Conservation (phyloP, 1,140 invertebrate species). For the fruit fly (Drosophila melanogaster) region Release_6_plus_ISO1_MT NT_033777.3:12099501-12100000, state of each 20-base stretch:
- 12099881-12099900: neutral
- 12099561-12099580: constrained; percentile 33
- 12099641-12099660: constrained; percentile 83
- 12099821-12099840: constrained; percentile 41
- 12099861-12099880: neutral
- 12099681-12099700: constrained; percentile 32
- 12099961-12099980: neutral
- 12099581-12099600: constrained; percentile 20
- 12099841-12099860: constrained; percentile 19
- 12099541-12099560: constrained; percentile 52
- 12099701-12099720: constrained; percentile 7
- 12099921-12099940: neutral
- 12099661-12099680: constrained; percentile 54
- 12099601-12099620: constrained; percentile 26
- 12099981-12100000: neutral
- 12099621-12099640: constrained; percentile 71
- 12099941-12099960: neutral
- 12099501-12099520: constrained; percentile 22
- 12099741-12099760: constrained; percentile 37
- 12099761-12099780: constrained; percentile 49
- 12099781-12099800: constrained; percentile 45
- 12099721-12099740: constrained; percentile 46
- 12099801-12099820: constrained; percentile 39
- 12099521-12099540: constrained; percentile 38
- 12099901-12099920: neutral